Evolutionary conservation across 2,113 vertebrate species (phyloP), one percentile per base, ranked within the genome.

Genomic region (Anthoscopus minutus): DNA sequence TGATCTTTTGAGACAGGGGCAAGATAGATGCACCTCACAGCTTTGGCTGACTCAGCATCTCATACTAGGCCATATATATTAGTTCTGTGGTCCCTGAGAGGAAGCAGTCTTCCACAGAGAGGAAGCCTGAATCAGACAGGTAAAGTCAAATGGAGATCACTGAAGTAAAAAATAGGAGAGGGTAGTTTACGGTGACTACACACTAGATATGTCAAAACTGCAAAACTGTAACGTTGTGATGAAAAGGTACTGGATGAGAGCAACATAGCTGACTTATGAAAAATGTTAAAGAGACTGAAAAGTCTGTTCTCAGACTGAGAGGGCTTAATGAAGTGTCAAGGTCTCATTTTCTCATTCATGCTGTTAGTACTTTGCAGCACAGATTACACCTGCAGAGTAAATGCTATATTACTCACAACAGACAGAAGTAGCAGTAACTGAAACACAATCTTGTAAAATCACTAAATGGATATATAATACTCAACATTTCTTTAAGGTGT

Each of bases 241-340:
- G 14, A 67, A 70, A 92, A 72, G 11, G 17, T 38, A 9, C 25
- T n/a, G 40, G 12, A 56, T 37, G 10, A n/a, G 21, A 95, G 24
- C 27, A 72, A 33, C n/a, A 73, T 5, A 80, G 31, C 19, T 77
- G 58, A 76, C 27, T 67, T 53, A 30, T 11, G 70, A 58, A 81
- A 87, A 81, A 86, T 42, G 15, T 25, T 61, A 11, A 70, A 78
- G 65, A 53, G 22, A 28, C 14, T 48, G 47, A n/a, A 94, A 94
- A 70, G 47, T 28, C 47, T 81, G 22, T 62, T 87, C 30, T 74
- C 9, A 45, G 33, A 17, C 19, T 74, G 60, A 73, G 17, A 57
- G 58, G 27, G 21, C 62, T 86, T 79, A 82, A 76, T 72, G 67
- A 94, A 82, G 40, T 35, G 44, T 71, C 78, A 85, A 92, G 58